A percentile compares a stretch with the other conserved stretches of the same genome.
Evolutionary conservation across 2,888 invertebrate genomes (phyloP).

Genomic region (Harpalus rufipes): DNA sequence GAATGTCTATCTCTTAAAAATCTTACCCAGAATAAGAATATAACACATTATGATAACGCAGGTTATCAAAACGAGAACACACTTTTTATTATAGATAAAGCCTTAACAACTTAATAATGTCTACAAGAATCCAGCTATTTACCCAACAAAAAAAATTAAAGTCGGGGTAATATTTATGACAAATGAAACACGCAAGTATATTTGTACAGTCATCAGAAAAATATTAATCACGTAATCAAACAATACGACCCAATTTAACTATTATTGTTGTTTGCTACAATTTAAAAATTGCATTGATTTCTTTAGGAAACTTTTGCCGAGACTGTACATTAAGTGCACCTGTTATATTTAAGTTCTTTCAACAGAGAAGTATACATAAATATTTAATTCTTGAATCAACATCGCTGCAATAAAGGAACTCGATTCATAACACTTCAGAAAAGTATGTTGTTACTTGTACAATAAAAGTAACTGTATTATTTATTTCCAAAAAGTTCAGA

Average conservation of each 20-base stretch:
- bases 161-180: conserved; percentile 34
- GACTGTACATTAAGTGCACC: conserved; percentile 17
- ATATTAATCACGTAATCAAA: conserved; percentile 12
- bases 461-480: background rate
- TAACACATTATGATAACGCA: conserved; percentile 1
- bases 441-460: background rate
- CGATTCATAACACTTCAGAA: background rate
- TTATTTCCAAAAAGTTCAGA: conserved; percentile 7
- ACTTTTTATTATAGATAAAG: background rate
- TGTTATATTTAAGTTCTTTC: conserved; percentile 20
- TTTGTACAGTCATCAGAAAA: conserved; percentile 14
- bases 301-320: background rate
- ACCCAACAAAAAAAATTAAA: conserved; percentile 18
- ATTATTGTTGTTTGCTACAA: conserved; percentile 16
- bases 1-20: background rate
- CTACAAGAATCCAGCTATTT: background rate
- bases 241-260: conserved; percentile 18
- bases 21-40: background rate
- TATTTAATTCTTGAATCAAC: conserved; percentile 40
- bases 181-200: conserved; percentile 44
- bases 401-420: conserved; percentile 27
- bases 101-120: conserved; percentile 24
- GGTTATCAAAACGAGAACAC: conserved; percentile 20
- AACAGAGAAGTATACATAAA: conserved; percentile 28
- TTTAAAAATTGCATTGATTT: background rate